Conservation (phyloP, 2,113 vertebrate genomes). For the Alaudala cheleensis region DNA sequence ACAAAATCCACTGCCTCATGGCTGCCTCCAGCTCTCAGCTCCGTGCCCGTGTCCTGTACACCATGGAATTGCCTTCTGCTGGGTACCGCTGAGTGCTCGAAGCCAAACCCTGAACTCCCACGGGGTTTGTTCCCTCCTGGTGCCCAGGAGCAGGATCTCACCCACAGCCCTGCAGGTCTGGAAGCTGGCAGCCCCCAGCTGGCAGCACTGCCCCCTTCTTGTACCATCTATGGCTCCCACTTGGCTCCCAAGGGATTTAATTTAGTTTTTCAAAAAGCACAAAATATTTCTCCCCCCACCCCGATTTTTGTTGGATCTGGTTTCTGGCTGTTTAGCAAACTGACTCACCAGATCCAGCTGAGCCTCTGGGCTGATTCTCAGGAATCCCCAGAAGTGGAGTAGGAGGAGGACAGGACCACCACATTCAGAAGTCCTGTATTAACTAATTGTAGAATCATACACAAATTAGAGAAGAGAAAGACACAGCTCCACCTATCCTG, state of each 20-base stretch:
- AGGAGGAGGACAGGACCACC: neutral
- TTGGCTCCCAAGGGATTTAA: neutral
- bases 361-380: neutral
- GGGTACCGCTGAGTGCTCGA: rapidly evolving
- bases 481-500: neutral
- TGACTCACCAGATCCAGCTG: neutral
- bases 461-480: neutral
- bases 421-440: neutral
- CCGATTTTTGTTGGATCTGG: neutral
- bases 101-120: neutral
- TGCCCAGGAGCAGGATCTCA: neutral
- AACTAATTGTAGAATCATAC: neutral
- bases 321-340: neutral
- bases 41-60: rapidly evolving
- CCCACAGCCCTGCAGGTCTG: neutral
- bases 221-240: neutral
- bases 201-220: neutral
- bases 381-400: neutral
- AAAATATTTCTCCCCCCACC: rapidly evolving
- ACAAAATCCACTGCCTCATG: neutral
- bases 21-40: neutral
- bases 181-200: neutral
- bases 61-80: rapidly evolving
- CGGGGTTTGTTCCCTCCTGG: rapidly evolving
- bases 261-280: neutral